A percentile compares a stretch with the other conserved stretches of the same genome.
Conservation (phyloP, 1,140 invertebrate species). For the Capitella teleta region DNA sequence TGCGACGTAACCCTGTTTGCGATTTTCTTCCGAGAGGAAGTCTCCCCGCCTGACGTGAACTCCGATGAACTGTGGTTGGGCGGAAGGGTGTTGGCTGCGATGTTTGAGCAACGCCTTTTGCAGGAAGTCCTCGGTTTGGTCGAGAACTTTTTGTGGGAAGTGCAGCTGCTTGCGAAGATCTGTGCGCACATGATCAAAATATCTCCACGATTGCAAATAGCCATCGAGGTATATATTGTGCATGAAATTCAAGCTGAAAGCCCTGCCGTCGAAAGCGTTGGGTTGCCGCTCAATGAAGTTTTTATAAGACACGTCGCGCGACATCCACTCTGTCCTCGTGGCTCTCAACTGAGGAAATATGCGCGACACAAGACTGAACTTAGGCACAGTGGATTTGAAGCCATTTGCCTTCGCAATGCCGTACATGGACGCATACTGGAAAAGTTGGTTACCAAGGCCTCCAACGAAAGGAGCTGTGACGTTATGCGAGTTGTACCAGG, state of each 20-base stretch:
- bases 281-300: neutral
- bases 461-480: constrained; percentile 6
- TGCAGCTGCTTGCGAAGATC: constrained; percentile 6
- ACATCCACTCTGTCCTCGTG: neutral
- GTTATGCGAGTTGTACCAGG: constrained; percentile 9
- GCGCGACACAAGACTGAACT: neutral
- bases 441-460: constrained; percentile 14
- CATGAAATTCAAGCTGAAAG: constrained; percentile 14
- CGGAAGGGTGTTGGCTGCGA: too few species aligned
- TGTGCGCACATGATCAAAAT: constrained; percentile 11
- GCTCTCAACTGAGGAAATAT: constrained; percentile 1
- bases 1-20: constrained; percentile 15
- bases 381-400: neutral
- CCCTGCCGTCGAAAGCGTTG: constrained; percentile 8
- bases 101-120: too few species aligned
- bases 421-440: constrained; percentile 12
- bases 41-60: constrained; percentile 12
- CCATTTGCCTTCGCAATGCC: constrained; percentile 12
- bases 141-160: too few species aligned
- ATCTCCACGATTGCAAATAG: constrained; percentile 14
- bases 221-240: constrained; percentile 10
- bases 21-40: constrained; percentile 4
- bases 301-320: neutral
- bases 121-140: too few species aligned
- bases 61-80: constrained; percentile 8